Conservation (phyloP, 2,888 invertebrate species). For the Ormyrus rosae region DNA sequence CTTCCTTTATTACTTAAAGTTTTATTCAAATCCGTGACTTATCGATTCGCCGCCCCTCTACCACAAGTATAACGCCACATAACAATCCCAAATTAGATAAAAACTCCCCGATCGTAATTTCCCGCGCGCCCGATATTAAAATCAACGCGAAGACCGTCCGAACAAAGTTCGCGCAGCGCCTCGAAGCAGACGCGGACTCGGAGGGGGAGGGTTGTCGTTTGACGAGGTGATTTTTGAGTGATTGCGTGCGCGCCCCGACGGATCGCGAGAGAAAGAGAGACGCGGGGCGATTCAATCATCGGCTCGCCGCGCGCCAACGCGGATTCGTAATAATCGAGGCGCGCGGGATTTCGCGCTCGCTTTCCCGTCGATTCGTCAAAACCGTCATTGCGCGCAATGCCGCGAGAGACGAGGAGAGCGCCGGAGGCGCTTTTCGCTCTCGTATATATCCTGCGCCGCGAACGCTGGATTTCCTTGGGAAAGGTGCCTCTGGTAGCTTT, state of each 20-base stretch:
- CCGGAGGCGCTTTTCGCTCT: constrained; percentile 35
- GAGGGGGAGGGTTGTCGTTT: not conserved
- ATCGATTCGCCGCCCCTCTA: no score
- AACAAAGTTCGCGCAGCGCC: not conserved
- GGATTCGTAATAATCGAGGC: constrained; percentile 46
- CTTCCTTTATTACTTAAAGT: no score
- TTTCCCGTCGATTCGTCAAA: constrained; percentile 49
- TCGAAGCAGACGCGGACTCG: not conserved
- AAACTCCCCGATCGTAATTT: no score
- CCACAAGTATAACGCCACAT: no score
- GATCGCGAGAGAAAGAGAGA: constrained; percentile 19
- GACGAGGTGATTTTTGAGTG: constrained; percentile 46
- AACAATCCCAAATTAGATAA: no score
- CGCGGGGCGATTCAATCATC: constrained; percentile 49
- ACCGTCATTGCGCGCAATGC: constrained; percentile 33
- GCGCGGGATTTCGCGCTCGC: constrained; percentile 8
- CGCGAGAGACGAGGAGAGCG: not conserved
- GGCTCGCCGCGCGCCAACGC: not conserved
- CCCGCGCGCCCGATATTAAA: no score
- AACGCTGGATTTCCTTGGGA: no score
- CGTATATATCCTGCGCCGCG: not conserved
- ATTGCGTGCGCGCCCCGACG: constrained; percentile 32
- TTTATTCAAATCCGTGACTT: no score
- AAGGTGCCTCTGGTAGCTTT: not conserved
- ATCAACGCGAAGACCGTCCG: no score